Evolutionary conservation across 2,888 invertebrate species (phyloP).

Genomic region (Aplocera efformata): DNA sequence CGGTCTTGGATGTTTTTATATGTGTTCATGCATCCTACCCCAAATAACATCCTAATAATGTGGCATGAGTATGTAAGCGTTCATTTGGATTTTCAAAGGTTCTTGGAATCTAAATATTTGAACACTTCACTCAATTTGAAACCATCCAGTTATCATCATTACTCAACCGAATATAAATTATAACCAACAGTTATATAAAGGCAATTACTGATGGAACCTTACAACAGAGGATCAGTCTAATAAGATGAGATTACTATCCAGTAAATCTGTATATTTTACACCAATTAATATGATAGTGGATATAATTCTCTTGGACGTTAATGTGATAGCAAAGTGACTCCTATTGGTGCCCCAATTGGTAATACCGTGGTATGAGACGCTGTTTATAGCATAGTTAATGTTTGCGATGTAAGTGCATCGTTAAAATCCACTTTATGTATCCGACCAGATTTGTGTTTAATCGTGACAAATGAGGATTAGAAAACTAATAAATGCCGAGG

Average conservation of each 20-base stretch:
- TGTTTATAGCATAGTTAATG: conserved; percentile 58
- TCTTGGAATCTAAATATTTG: too few relatives aligned
- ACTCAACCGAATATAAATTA: conserved; percentile 22
- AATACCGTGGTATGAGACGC: conserved; percentile 53
- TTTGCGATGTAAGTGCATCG: conserved; percentile 53
- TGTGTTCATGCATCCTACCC: too few relatives aligned
- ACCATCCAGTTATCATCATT: conserved; percentile 25
- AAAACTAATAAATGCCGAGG: conserved; percentile 25
- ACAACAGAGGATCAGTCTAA: conserved; percentile 17
- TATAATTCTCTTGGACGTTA: conserved; percentile 51
- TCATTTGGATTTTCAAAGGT: too few relatives aligned
- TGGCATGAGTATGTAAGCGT: too few relatives aligned
- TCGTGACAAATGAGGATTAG: conserved; percentile 33
- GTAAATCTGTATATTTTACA: conserved; percentile 53
- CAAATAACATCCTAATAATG: too few relatives aligned
- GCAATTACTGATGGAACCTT: conserved; percentile 25
- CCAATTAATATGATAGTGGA: conserved; percentile 52
- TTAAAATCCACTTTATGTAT: conserved; percentile 50
- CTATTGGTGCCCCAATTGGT: conserved; percentile 40
- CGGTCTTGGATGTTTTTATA: too few relatives aligned
- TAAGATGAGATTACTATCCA: conserved; percentile 37
- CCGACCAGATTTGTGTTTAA: conserved; percentile 38
- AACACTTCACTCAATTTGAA: conserved; percentile 17
- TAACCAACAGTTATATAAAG: conserved; percentile 22
- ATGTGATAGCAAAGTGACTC: conserved; percentile 58